A percentile compares a stretch with the other conserved stretches of the same genome.
phyloP scores from a whole-genome alignment of 2,797 vertebrate species.

The Eulemur rubriventer region DNA sequence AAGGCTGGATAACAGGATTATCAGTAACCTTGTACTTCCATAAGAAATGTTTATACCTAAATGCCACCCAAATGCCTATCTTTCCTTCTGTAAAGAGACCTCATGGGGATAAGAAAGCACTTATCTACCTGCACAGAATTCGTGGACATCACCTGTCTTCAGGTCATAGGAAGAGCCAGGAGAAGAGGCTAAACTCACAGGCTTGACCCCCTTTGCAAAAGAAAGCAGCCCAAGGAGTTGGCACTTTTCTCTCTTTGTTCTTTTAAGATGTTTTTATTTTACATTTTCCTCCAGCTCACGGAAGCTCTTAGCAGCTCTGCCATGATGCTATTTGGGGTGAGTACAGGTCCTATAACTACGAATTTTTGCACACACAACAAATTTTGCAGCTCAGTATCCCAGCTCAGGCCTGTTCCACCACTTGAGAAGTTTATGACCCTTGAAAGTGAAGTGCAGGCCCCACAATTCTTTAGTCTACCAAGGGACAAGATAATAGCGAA shows the following conservation, averaged over 20 bases:
- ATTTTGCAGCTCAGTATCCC: not conserved
- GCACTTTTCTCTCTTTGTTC: not conserved
- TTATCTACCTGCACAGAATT: accelerated
- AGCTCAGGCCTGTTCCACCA: accelerated
- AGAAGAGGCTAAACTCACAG: too few relatives aligned
- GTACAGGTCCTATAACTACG: accelerated
- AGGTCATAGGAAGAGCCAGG: accelerated
- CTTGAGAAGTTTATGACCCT: not conserved
- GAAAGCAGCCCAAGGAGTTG: not conserved
- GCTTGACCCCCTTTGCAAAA: too few relatives aligned
- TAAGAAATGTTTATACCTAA: accelerated
- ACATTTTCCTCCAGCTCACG: not conserved
- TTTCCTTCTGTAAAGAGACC: not conserved
- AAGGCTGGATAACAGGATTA: not conserved
- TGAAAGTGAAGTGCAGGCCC: not conserved
- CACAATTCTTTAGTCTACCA: not conserved
- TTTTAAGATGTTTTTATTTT: not conserved
- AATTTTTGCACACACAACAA: not conserved
- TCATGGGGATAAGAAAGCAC: not conserved
- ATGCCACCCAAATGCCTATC: too few relatives aligned
- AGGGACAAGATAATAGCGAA: not conserved
- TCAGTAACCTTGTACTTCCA: not conserved
- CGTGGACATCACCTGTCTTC: not conserved
- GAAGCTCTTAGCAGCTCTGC: not conserved
- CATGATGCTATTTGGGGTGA: accelerated